Evolutionary conservation across 64 coral and sea anemone genomes (phyloP).

Genomic region (Hydrozoanthus tunicans): DNA sequence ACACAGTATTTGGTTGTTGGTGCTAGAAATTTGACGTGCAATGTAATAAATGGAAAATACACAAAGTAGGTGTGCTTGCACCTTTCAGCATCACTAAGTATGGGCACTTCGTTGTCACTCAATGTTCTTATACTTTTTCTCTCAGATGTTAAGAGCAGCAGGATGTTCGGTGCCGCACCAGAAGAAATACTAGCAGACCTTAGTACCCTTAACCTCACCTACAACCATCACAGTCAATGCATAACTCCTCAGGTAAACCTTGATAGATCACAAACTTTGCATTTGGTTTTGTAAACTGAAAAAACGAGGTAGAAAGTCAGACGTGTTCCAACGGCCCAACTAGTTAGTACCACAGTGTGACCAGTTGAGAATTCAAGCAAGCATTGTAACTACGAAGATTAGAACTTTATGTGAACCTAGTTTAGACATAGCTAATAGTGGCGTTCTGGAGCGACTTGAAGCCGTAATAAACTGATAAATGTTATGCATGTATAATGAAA

Average conservation of each 20-base stretch:
- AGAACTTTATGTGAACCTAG: too few species aligned
- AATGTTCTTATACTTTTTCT: background rate
- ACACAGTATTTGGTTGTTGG: too few species aligned
- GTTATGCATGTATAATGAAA: background rate
- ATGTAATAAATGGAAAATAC: background rate
- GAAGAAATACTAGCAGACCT: constrained; percentile 65
- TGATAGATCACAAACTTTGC: background rate
- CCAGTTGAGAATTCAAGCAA: too few species aligned
- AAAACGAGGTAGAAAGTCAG: too few species aligned
- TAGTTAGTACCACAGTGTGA: too few species aligned
- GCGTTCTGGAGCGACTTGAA: too few species aligned
- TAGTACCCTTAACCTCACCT: constrained; percentile 62
- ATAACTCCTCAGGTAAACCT: constrained; percentile 67
- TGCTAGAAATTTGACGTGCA: too few species aligned
- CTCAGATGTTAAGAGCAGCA: constrained; percentile 66
- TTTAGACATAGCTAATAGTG: too few species aligned
- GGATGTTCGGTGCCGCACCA: constrained; percentile 66
- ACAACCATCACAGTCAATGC: constrained; percentile 57
- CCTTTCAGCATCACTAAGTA: background rate
- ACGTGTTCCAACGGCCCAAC: too few species aligned
- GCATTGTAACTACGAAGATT: too few species aligned
- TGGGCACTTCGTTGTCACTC: background rate
- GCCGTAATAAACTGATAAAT: background rate
- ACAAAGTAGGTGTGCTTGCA: background rate
- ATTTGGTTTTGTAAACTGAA: too few species aligned